phyloP scores from a whole-genome alignment of 2,888 invertebrate species.

The Caenorhabditis sinica region DNA sequence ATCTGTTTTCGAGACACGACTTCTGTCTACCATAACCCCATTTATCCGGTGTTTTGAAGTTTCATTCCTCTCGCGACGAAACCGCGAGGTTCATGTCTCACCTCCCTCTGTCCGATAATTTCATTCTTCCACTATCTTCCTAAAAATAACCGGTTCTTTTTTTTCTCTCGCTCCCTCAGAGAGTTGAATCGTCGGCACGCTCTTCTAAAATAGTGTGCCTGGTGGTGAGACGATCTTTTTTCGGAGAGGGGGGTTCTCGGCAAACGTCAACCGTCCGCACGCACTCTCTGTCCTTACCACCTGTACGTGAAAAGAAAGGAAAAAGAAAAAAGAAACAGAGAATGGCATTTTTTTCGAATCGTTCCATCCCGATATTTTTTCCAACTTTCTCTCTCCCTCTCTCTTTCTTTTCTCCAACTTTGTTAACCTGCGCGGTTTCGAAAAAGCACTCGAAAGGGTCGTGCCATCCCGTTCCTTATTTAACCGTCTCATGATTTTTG shows the following conservation, averaged over 20 bases:
- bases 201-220: conserved; percentile 48
- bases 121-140: conserved; percentile 34
- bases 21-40: conserved; percentile 21
- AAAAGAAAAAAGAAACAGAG: conserved; percentile 23
- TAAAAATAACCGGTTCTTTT: conserved; percentile 53
- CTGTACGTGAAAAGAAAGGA: conserved; percentile 44
- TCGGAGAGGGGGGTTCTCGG: conserved; percentile 34
- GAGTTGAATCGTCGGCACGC: conserved; percentile 41
- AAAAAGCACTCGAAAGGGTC: conserved; percentile 33
- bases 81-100: conserved; percentile 18
- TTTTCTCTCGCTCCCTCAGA: conserved; percentile 7
- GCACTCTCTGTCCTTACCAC: conserved; percentile 61
- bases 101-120: conserved; percentile 16
- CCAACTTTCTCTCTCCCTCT: conserved; percentile 1
- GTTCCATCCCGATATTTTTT: conserved; percentile 33
- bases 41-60: conserved; percentile 41
- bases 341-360: conserved; percentile 26
- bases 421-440: conserved; percentile 15
- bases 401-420: conserved; percentile 18
- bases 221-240: conserved; percentile 32
- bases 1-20: not conserved
- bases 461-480: conserved; percentile 30
- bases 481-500: conserved; percentile 15
- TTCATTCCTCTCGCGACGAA: conserved; percentile 13
- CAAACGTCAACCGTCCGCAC: conserved; percentile 64